Percentiles rank a stretch among this genome's conserved stretches.
Conservation (phyloP, 1,140 invertebrate species). For the Aethina tumida region DNA sequence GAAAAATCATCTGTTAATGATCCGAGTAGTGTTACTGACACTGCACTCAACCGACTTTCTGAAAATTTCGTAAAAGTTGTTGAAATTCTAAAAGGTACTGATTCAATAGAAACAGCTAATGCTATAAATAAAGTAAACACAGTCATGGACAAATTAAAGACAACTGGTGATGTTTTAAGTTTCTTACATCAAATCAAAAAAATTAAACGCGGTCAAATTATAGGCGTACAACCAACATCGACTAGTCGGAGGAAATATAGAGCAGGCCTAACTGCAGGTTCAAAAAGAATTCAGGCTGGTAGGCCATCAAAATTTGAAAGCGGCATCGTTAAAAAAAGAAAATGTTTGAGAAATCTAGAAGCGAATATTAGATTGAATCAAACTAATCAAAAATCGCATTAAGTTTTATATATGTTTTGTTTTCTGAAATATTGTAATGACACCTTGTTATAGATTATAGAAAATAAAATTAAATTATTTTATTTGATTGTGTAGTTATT, state of each 20-base stretch:
- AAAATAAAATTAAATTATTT: conserved; percentile 4
- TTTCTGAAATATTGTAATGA: too few relatives aligned
- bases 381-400: conserved; percentile 10
- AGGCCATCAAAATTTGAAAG: conserved; percentile 4
- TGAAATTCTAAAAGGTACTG: conserved; percentile 8
- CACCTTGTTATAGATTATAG: too few relatives aligned
- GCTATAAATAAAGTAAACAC: conserved; percentile 10
- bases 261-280: conserved; percentile 5
- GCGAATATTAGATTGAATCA: conserved; percentile 11
- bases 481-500: too few relatives aligned
- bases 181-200: conserved; percentile 10
- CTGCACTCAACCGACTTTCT: conserved; percentile 5
- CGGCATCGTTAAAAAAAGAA: conserved; percentile 4
- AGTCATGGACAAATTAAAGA: conserved; percentile 2
- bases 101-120: conserved; percentile 8
- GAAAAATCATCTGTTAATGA: conserved; percentile 7
- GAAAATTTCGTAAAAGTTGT: conserved; percentile 7
- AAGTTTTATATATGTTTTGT: too few relatives aligned
- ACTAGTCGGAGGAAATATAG: conserved; percentile 8
- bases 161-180: conserved; percentile 8
- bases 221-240: conserved; percentile 10
- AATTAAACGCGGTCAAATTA: conserved; percentile 2
- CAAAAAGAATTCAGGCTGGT: conserved; percentile 8
- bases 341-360: conserved; percentile 9
- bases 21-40: conserved; percentile 9